A percentile compares a stretch with the other conserved stretches of the same genome.
Evolutionary conservation across 2,113 vertebrate species (phyloP).

Genomic region (Nipponia nippon): DNA sequence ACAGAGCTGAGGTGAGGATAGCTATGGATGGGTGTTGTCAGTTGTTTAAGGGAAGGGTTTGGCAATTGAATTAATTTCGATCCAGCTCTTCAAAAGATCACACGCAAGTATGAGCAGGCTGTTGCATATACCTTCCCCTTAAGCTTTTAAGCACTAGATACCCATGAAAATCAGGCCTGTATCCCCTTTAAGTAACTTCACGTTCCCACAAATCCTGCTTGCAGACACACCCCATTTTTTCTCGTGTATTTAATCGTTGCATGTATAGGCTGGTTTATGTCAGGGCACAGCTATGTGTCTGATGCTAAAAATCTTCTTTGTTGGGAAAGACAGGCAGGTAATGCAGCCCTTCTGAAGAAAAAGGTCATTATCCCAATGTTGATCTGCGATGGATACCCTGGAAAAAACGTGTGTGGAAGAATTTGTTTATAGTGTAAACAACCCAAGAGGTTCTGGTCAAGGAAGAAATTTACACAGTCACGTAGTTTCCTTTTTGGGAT

Average conservation of each 20-base stretch:
- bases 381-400: neutral
- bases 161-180: neutral
- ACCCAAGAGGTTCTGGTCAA: neutral
- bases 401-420: neutral
- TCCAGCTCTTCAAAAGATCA: neutral
- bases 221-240: neutral
- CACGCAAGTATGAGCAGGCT: neutral
- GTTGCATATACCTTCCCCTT: neutral
- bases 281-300: neutral
- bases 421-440: neutral
- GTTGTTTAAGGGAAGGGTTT: neutral
- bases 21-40: neutral
- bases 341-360: neutral
- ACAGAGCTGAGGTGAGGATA: neutral
- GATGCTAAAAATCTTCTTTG: neutral
- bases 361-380: neutral
- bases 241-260: neutral
- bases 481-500: neutral
- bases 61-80: neutral
- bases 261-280: neutral
- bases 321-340: neutral
- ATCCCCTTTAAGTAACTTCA: neutral
- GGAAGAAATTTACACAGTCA: neutral
- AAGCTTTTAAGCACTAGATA: neutral
- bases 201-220: neutral